Evolutionary conservation across 2,888 invertebrate species (phyloP), one percentile per base, ranked within the genome.

Genomic region (Uloborus plumipes): DNA sequence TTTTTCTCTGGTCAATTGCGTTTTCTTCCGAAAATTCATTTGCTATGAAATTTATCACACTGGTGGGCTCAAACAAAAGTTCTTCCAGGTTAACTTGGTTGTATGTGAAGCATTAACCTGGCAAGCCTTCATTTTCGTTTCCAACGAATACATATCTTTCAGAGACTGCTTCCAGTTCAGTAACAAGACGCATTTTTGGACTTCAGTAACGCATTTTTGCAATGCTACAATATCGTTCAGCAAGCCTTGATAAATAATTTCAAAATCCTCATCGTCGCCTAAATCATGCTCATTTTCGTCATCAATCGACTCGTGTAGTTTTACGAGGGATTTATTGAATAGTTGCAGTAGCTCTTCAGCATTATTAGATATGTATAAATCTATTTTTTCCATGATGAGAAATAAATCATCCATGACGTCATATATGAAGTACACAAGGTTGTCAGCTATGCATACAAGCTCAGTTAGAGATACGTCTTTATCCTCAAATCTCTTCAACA

Each of bases 381-480:
- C 98, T 87, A 99, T 97, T 90, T 98, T 96, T 90, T 99, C 97
- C 88, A 99, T 98, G 86, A 99, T 95, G 91, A 97, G 99, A 78
- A 99, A 91, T 18, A 99, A 98, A 91, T 99, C 99, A 90, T 99
- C 99, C 90, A 97, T 95, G 86, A 96, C 95, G 91, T 94, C 95
- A 91, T 95, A 99, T 84, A 98, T 96, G 90, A 99, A 99, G 90
- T 97, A 98, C 84, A 98, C 97, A 89, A 99, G 92, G 91, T 99
- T 99, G 91, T 99, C 99, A 31, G 97, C 96, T 89, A 99, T 92
- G 90, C 96, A 99, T 88, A 99, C 91, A 94, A 99, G 95, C 91
- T 98, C 97, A 86, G 94, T 94, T 87, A 99, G 91, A 86, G 94
- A 94, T 89, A 98, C 98, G 90, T 99, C 98, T 39, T 9, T 2